Evolutionary conservation across 2,888 invertebrate species (phyloP).

Genomic region (Epistrophe grossulariae): DNA sequence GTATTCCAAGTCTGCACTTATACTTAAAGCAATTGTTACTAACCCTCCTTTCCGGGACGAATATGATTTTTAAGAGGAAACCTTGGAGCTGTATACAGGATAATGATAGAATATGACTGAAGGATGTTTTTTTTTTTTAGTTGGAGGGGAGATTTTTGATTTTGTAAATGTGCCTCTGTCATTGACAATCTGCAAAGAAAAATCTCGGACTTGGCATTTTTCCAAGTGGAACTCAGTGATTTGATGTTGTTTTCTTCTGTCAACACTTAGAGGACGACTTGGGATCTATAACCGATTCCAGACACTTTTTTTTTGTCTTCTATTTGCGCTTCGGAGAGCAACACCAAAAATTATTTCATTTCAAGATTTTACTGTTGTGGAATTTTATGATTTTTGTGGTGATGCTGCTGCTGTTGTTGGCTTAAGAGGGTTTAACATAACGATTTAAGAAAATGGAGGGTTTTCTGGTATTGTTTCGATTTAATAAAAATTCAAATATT

Average conservation of each 20-base stretch:
- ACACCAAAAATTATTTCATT: slow-evolving; percentile 39
- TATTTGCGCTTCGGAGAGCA: slow-evolving; percentile 28
- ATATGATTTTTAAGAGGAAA: background rate
- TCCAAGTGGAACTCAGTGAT: slow-evolving; percentile 48
- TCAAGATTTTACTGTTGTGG: slow-evolving; percentile 41
- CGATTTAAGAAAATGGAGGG: background rate
- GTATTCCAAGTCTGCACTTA: slow-evolving; percentile 52
- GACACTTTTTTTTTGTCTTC: background rate
- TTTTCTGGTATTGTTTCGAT: background rate
- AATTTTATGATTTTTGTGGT: slow-evolving; percentile 64
- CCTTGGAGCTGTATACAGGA: slow-evolving; percentile 10
- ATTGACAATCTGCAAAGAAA: slow-evolving; percentile 51
- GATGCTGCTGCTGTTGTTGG: background rate
- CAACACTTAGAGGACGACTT: slow-evolving; percentile 8
- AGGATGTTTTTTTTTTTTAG: slow-evolving; percentile 29
- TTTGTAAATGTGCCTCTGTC: slow-evolving; percentile 41
- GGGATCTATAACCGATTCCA: background rate
- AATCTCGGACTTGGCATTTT: slow-evolving; percentile 52
- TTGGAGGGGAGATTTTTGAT: slow-evolving; percentile 1
- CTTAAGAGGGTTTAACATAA: slow-evolving; percentile 4
- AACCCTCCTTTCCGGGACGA: background rate
- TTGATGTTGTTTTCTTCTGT: slow-evolving; percentile 42
- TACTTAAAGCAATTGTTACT: slow-evolving; percentile 67
- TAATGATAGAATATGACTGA: slow-evolving; percentile 41
- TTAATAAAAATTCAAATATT: background rate